phyloP scores from a whole-genome alignment of 2,113 vertebrate genomes.

The Nibea albiflora region DNA sequence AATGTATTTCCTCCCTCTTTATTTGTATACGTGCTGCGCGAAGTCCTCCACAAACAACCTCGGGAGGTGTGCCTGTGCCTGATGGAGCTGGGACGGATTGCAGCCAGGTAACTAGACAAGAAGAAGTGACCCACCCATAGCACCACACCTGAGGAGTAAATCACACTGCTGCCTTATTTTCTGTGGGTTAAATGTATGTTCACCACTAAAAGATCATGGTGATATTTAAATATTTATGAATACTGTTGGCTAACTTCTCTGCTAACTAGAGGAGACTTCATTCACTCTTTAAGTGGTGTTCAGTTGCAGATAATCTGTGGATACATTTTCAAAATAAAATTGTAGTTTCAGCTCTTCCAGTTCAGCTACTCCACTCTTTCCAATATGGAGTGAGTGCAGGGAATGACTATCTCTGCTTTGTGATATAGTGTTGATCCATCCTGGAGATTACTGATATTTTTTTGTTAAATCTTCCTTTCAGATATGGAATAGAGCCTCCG shows the following conservation, averaged over 20 bases:
- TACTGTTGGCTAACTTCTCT: background rate
- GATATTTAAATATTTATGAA: background rate
- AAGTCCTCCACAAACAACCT: slow-evolving; percentile 97
- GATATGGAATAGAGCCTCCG: slow-evolving; percentile 94
- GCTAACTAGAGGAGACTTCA: background rate
- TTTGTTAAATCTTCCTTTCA: slow-evolving; percentile 68
- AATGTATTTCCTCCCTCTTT: slow-evolving; percentile 10
- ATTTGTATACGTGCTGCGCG: slow-evolving; percentile 38
- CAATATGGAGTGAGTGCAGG: no score
- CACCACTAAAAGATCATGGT: background rate
- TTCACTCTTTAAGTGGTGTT: background rate
- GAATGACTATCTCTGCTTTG: background rate
- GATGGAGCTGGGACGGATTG: slow-evolving; percentile 94
- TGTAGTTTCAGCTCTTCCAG: background rate
- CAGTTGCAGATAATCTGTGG: background rate
- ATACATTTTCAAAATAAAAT: no score
- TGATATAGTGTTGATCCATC: background rate
- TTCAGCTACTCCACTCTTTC: background rate
- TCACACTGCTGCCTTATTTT: background rate
- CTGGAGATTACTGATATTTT: background rate
- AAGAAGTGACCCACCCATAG: background rate
- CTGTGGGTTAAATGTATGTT: background rate
- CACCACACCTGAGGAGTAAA: background rate
- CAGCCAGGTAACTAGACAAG: slow-evolving; percentile 87
- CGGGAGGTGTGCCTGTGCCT: slow-evolving; percentile 97